Evolutionary conservation across 1,140 invertebrate species (phyloP).

Genomic region (Drosophila ironensis): DNA sequence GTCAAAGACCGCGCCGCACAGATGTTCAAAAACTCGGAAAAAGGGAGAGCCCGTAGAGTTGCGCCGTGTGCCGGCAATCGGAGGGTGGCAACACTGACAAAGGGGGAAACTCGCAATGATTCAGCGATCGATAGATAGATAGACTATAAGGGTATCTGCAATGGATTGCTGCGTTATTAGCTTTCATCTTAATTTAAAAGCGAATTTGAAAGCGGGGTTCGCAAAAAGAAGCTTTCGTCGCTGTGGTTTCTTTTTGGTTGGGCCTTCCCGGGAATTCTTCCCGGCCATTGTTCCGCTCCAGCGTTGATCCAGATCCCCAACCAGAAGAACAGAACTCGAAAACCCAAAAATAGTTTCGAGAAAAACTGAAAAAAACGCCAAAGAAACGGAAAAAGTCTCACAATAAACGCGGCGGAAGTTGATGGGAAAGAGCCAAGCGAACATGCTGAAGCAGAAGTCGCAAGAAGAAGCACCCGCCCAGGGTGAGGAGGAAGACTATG

Average conservation of each 20-base stretch:
- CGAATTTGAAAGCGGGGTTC: neutral
- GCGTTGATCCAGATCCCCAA: slow-evolving; percentile 36
- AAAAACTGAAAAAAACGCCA: slow-evolving; percentile 1
- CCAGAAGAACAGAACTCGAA: slow-evolving; percentile 26
- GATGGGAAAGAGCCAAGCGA: slow-evolving; percentile 28
- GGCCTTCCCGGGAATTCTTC: slow-evolving; percentile 10
- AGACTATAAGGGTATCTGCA: neutral
- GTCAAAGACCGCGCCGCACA: slow-evolving; percentile 50
- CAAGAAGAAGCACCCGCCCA: neutral
- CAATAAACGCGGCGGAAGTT: slow-evolving; percentile 67
- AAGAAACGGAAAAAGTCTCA: slow-evolving; percentile 14
- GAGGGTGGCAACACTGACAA: slow-evolving; percentile 60
- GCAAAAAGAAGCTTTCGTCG: too few species aligned
- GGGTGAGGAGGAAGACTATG: slow-evolving; percentile 4
- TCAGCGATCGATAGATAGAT: slow-evolving; percentile 17
- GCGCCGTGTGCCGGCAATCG: slow-evolving; percentile 4
- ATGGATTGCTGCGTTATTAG: neutral
- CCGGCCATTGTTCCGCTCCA: slow-evolving; percentile 15
- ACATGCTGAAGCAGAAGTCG: neutral
- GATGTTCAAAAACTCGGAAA: slow-evolving; percentile 39
- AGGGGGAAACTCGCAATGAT: slow-evolving; percentile 11
- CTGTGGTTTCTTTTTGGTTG: too few species aligned
- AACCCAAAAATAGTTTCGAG: slow-evolving; percentile 65
- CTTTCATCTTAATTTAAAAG: neutral
- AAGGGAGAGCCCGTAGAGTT: slow-evolving; percentile 7